Base-by-base conservation (phyloP, 2,797 vertebrate species). In the Hypotaenidia okinawae region DNA sequence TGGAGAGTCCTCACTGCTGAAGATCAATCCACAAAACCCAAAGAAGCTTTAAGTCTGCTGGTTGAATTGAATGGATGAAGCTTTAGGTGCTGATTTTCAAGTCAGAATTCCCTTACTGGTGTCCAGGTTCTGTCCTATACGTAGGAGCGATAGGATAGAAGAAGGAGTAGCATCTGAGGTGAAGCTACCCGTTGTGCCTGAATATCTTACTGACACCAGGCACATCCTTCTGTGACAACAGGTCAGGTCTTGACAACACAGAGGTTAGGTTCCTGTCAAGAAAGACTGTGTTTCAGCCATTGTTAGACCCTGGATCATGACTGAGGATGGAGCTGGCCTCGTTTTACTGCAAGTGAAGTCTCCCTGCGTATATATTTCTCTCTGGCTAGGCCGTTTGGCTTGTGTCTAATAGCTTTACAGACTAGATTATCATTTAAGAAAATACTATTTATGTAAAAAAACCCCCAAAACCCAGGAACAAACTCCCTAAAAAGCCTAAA, bases 161-260 rank as follows among this genome's bases (percentile, higher is more conserved):
- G 76, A 77, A 5, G 8, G 37, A 41, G 37, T 18, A 28, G 4
- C 3, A 16, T 15, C 8, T 37, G 28, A 23, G 33, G 14, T 63
- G 25, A 67, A 6, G 28, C 15, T 89, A 2, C 24, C 14, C 11
- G 15, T 77, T 72, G 2, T 51, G 4, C 23, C 15, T 59, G 19
- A 54, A 3, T 54, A 21, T 54, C n/a, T 73, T 68, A 9, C 0
- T 45, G 10, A n/a, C 6, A 9, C 45, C 18, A 21, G 37, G 10
- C 18, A 27, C 16, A 37, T 47, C 13, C 10, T 49, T 30, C n/a
- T 63, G 39, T 24, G 21, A 4, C 32, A 33, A 9, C 43, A 77
- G 10, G 13, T 63, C 41, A 39, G 10, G 10, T 54, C 1, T 5
- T 75, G 32, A 11, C 49, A 81, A 8, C 3, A 0, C 5, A 4